Evolutionary conservation across 2,797 vertebrate species (phyloP), one percentile per base, ranked within the genome.

Genomic region (Anomalospiza imberbis): DNA sequence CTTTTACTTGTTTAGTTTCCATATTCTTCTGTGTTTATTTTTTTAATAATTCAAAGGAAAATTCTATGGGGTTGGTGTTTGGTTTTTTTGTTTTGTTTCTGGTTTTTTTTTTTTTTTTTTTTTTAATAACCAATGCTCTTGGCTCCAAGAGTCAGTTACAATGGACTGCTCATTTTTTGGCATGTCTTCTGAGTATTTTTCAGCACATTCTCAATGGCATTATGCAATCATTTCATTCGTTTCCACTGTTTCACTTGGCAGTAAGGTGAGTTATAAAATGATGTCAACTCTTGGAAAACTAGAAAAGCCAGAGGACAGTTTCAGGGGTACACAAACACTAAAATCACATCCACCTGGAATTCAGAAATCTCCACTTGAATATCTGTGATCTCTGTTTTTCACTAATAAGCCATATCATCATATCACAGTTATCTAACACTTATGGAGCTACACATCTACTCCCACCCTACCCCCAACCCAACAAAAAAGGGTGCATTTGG

Each of bases 201-300:
- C 54, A 91, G 92, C 86, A 91, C 16, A 66, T 80, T 95, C 82
- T 86, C 76, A 76, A 36, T 47, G 62, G 62, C 85, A 63, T 92
- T 96, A 93, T 84, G 81, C 61, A 97, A 95, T 79, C 36, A 17
- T 89, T 95, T 92, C 3, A 53, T 89, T 70, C 83, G 93, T 51
- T 91, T 94, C 47, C 62, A 87, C 77, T 93, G 60, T 88, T 97
- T 95, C 81, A 75, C 65, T 96, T 95, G 94, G 92, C 89, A 88
- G 18, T 55, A 68, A 89, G 28, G 77, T 18, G 47, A 51, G 54
- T 74, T 93, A 95, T 76, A 88, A 95, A 96, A 89, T 83, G 3
- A 95, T 76, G 84, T 70, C 51, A 62, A 42, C 42, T 83, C 72
- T 79, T 94, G 71, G 83, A 94, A 88, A 93, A 89, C 93, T 18